Evolutionary conservation across 2,888 invertebrate genomes (phyloP).

Genomic region (Caenorhabditis sp.): DNA sequence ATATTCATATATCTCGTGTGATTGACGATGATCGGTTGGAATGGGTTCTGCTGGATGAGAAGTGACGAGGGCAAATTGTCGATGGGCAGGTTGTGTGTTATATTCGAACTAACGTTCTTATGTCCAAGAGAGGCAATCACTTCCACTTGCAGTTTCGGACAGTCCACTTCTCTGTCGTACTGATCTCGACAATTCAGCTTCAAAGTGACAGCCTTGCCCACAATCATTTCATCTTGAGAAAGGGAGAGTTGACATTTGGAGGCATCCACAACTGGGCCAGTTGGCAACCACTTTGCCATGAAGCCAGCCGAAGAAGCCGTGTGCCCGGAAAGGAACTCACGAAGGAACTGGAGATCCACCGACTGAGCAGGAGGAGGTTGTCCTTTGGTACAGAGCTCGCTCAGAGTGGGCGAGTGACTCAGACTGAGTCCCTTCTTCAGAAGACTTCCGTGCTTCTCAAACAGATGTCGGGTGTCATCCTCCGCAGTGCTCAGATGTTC

Average conservation of each 20-base stretch:
- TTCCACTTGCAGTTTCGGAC: constrained; percentile 61
- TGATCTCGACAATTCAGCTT: constrained; percentile 55
- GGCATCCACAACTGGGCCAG: constrained; percentile 65
- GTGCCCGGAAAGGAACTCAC: constrained; percentile 86
- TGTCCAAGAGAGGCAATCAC: constrained; percentile 34
- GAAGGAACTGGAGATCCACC: constrained; percentile 81
- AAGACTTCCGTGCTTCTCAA: constrained; percentile 81
- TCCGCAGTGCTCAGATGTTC: constrained; percentile 82
- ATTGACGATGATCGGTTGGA: constrained; percentile 74
- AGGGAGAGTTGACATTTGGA: constrained; percentile 83
- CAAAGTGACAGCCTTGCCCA: constrained; percentile 65
- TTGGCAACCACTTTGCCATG: constrained; percentile 89
- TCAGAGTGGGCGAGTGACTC: constrained; percentile 89
- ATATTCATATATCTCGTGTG: constrained; percentile 87
- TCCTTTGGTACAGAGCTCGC: constrained; percentile 84
- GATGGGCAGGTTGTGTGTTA: constrained; percentile 14
- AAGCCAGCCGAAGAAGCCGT: constrained; percentile 91
- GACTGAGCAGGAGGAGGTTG: constrained; percentile 63
- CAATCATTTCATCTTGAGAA: constrained; percentile 64
- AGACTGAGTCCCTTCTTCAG: constrained; percentile 90
- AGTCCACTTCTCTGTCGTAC: constrained; percentile 59
- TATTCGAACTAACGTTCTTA: constrained; percentile 13
- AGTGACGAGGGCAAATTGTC: constrained; percentile 50
- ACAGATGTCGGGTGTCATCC: constrained; percentile 83
- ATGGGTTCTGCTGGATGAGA: constrained; percentile 68